Base-by-base conservation (phyloP, 1,140 invertebrate genomes). In the Aradophagus sp. region DNA sequence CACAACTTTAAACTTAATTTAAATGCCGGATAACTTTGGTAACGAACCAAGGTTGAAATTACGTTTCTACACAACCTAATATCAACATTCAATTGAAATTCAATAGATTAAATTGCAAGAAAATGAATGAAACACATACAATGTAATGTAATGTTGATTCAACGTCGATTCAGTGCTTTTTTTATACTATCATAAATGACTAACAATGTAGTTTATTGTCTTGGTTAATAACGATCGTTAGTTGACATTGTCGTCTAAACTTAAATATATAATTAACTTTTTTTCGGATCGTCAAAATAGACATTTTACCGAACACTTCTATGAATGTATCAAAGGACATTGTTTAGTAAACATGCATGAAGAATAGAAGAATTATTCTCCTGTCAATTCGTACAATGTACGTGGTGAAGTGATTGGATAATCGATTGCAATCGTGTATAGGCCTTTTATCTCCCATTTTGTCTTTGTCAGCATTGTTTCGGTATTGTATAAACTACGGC, bases 351-450 rank as follows among this genome's bases (percentile, higher is more conserved):
- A 63, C 48, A 65, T 53, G 53, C 39, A 47, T 45, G 59, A 47
- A 73, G 71, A 71, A 68, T 75, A 44, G 63, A 71, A 75, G 63
- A 71, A 65, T 74, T 74, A 70, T 74, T 71, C 67, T 71, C 32
- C 67, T 70, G 67, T 71, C 58, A 71, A 74, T 71, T 73, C 59
- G 27, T 61, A 68, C 73, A 74, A 74, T 70, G 58, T 61, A 67
- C 56, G 68, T 63, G 62, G 67, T 66, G 56, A 62, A 56, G 36
- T 66, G 73, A 71, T 78, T 76, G 67, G 70, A 73, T 78, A 73
- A 78, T 78, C 77, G 77, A 78, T 77, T 73, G 69, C 59, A 75
- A 76, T 75, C 73, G 70, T 70, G 72, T 73, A 70, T 71, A 69
- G 67, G 41, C 52, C 58, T 68, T 68, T 63, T 58, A 73, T 69